Evolutionary conservation across 2,797 vertebrate genomes (phyloP).

Genomic region (Gambusia yucatana): DNA sequence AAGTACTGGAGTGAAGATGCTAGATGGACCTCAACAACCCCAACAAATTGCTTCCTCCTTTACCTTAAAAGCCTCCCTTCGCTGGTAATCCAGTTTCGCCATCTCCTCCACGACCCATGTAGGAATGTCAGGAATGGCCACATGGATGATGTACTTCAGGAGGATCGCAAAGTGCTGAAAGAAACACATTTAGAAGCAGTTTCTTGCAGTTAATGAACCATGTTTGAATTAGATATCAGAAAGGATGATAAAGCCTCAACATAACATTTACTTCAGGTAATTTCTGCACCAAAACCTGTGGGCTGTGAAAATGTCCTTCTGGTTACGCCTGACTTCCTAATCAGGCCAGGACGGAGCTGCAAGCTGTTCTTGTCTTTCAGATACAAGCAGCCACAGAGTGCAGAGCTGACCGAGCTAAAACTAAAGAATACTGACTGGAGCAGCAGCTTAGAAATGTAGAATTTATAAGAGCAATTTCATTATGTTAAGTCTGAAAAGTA

Average conservation of each 20-base stretch:
- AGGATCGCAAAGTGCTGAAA: constrained; percentile 93
- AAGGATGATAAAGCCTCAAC: constrained; percentile 3
- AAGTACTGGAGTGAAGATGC: not conserved
- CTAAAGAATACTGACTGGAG: constrained; percentile 35
- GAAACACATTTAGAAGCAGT: not conserved
- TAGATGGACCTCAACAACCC: not conserved
- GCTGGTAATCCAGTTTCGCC: constrained; percentile 95
- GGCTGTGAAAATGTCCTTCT: constrained; percentile 40
- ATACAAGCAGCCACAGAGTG: constrained; percentile 47
- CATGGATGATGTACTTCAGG: constrained; percentile 95
- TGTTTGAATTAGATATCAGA: not conserved
- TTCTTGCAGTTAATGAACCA: not conserved
- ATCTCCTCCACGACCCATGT: constrained; percentile 96
- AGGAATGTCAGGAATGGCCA: constrained; percentile 94
- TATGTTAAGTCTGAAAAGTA: not conserved
- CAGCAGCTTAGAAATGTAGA: constrained; percentile 10
- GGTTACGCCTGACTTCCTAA: constrained; percentile 56
- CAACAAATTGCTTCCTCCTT: not conserved
- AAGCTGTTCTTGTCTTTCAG: constrained; percentile 60
- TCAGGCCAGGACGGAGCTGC: constrained; percentile 62
- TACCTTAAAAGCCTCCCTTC: constrained; percentile 97
- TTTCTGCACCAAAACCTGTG: constrained; percentile 39
- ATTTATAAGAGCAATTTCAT: not conserved
- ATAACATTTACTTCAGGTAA: constrained; percentile 20
- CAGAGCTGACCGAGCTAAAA: constrained; percentile 21